Percentiles rank a stretch among this genome's conserved stretches.
phyloP scores from a whole-genome alignment of 2,888 invertebrate genomes.

The Acanthococcus lagerstroemiae region DNA sequence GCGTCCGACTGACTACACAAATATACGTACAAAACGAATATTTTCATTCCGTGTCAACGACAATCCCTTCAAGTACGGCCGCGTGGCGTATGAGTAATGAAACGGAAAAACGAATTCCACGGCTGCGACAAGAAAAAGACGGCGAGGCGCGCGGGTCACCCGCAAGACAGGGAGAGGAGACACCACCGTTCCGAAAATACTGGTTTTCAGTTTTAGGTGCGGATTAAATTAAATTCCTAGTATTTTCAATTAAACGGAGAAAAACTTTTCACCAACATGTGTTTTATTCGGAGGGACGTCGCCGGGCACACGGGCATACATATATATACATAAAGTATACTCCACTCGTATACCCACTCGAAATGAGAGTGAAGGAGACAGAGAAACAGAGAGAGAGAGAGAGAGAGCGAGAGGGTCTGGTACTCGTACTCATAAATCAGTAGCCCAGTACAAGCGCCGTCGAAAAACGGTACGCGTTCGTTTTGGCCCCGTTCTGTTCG shows the following conservation, averaged over 20 bases:
- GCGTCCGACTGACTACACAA: too few relatives aligned
- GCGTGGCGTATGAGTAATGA: slow-evolving; percentile 21
- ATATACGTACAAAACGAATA: neutral
- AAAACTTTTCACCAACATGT: slow-evolving; percentile 27
- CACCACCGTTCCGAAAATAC: too few relatives aligned
- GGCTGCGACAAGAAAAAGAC: neutral
- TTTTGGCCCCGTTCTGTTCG: neutral
- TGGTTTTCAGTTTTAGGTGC: slow-evolving; percentile 25
- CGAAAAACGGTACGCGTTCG: neutral
- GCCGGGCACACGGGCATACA: too few relatives aligned
- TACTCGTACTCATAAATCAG: neutral
- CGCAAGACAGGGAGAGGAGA: neutral
- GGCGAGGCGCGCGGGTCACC: neutral
- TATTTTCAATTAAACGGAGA: slow-evolving; percentile 23
- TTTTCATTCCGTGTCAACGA: slow-evolving; percentile 16
- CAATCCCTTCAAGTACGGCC: slow-evolving; percentile 8
- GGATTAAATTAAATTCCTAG: slow-evolving; percentile 25
- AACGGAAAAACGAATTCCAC: slow-evolving; percentile 21
- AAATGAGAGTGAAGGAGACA: too few relatives aligned
- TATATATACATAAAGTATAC: too few relatives aligned
- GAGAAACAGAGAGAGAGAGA: too few relatives aligned
- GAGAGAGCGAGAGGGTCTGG: neutral
- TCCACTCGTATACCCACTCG: too few relatives aligned
- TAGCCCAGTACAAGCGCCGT: neutral
- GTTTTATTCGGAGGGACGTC: slow-evolving; percentile 15